Percentiles rank a stretch among this genome's conserved stretches.
phyloP scores from a whole-genome alignment of 1,140 invertebrate genomes.

The Paraescarpia echinospica region DNA sequence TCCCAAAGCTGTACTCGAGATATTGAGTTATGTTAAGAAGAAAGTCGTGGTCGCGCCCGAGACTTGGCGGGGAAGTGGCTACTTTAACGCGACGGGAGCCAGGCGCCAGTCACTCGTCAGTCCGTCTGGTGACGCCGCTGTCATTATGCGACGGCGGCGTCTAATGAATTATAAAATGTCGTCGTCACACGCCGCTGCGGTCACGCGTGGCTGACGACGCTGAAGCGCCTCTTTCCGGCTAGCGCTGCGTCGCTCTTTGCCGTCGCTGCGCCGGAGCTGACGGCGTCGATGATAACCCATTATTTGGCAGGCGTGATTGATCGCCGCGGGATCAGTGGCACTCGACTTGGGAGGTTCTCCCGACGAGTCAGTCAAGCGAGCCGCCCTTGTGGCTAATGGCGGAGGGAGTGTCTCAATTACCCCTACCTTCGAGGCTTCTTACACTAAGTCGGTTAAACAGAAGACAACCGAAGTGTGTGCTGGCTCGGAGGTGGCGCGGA shows the following conservation, averaged over 20 bases:
- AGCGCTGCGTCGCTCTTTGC: neutral
- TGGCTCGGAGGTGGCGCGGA: neutral
- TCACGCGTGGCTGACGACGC: neutral
- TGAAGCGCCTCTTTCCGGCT: neutral
- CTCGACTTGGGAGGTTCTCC: slow-evolving; percentile 3
- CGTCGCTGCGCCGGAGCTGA: neutral
- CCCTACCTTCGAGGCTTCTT: neutral
- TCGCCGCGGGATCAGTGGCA: neutral
- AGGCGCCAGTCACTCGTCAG: neutral
- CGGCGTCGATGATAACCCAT: neutral
- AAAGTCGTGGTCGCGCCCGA: neutral
- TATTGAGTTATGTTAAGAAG: neutral
- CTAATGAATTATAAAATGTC: neutral
- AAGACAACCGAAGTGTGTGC: neutral
- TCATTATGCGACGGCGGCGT: neutral
- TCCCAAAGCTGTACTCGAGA: neutral
- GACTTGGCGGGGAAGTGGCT: neutral
- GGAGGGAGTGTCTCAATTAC: neutral
- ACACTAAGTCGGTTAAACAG: neutral
- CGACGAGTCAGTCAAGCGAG: neutral
- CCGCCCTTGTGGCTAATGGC: neutral
- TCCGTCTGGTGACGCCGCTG: neutral
- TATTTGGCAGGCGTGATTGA: neutral
- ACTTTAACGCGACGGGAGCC: neutral
- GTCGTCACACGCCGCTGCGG: neutral